A percentile compares a stretch with the other conserved stretches of the same genome.
Evolutionary conservation across 2,888 invertebrate genomes (phyloP).

Genomic region (Drosophila neutralis): DNA sequence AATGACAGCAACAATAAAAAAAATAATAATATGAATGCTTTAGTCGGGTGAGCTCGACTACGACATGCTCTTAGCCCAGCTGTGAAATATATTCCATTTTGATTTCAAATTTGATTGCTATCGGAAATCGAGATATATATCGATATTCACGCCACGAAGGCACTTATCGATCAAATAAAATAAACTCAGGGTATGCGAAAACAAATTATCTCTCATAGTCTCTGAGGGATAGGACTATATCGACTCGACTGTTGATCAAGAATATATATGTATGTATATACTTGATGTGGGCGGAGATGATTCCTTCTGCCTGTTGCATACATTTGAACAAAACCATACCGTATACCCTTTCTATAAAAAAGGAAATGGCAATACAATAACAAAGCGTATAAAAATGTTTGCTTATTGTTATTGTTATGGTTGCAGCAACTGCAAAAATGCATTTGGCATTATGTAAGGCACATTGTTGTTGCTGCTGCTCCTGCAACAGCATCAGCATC

Average conservation of each 20-base stretch:
- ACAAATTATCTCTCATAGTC: neutral
- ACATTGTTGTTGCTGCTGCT: constrained; percentile 15
- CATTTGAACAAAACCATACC: neutral
- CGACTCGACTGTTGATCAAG: neutral
- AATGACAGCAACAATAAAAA: constrained; percentile 32
- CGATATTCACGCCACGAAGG: neutral
- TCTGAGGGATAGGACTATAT: neutral
- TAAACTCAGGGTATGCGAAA: neutral
- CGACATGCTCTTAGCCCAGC: neutral
- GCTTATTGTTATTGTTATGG: constrained; percentile 2
- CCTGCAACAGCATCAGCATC: neutral
- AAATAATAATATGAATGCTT: neutral
- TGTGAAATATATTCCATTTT: neutral
- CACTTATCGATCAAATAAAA: neutral
- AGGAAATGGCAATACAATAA: neutral
- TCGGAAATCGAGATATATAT: neutral
- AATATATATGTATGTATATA: neutral
- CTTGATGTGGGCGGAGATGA: neutral
- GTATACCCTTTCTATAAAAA: neutral
- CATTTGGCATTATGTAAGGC: constrained; percentile 49
- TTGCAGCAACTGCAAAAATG: constrained; percentile 20
- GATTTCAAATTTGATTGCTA: neutral
- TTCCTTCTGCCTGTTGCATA: neutral
- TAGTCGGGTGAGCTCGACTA: neutral
- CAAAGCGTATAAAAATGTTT: constrained; percentile 10